A percentile compares a stretch with the other conserved stretches of the same genome.
Conservation (phyloP, 2,888 invertebrate genomes). For the Lysandra coridon region DNA sequence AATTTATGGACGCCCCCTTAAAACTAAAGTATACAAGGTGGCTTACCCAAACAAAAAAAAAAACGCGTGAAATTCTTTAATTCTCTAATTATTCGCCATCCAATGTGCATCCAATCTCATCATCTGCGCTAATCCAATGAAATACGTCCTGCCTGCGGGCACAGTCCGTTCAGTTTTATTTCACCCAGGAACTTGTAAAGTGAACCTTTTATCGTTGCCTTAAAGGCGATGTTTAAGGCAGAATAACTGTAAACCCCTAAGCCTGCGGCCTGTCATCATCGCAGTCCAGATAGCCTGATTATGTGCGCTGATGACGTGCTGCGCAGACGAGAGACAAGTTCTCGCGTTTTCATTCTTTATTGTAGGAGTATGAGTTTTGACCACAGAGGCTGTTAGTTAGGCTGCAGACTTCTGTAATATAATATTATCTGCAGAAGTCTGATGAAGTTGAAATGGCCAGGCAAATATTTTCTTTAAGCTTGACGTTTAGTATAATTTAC, state of each 20-base stretch:
- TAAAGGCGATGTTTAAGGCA: not conserved
- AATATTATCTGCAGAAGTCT: too few species aligned
- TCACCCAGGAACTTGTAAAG: not conserved
- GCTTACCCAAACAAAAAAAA: too few species aligned
- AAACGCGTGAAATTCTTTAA: not conserved
- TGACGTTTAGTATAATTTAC: too few species aligned
- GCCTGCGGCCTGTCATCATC: not conserved
- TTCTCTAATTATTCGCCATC: not conserved
- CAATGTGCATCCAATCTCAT: not conserved
- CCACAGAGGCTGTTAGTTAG: too few species aligned
- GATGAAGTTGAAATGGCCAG: too few species aligned
- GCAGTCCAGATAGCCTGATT: slow-evolving; percentile 2
- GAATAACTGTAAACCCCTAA: not conserved
- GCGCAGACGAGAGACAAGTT: not conserved
- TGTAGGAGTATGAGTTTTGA: too few species aligned
- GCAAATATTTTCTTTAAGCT: too few species aligned
- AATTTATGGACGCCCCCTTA: too few species aligned
- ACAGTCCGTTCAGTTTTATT: not conserved
- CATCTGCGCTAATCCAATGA: slow-evolving; percentile 2
- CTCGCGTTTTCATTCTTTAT: not conserved
- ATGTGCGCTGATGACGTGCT: not conserved
- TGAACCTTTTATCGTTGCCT: not conserved
- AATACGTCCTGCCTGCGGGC: not conserved
- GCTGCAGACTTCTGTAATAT: too few species aligned
- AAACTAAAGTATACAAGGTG: too few species aligned